phyloP scores from a whole-genome alignment of 2,797 vertebrate species.

The Artibeus jamaicensis region DNA sequence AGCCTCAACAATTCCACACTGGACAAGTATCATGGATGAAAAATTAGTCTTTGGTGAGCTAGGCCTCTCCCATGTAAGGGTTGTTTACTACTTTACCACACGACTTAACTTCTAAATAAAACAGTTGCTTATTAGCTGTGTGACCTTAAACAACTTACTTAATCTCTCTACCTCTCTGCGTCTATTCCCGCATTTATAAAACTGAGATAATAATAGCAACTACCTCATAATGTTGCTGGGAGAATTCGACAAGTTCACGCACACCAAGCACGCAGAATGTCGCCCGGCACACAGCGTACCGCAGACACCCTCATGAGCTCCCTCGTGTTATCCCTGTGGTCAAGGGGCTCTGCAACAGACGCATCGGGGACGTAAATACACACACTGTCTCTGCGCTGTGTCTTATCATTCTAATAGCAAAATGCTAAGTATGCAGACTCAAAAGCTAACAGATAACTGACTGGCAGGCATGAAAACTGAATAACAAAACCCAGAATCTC shows the following conservation, averaged over 20 bases:
- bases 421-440: neutral
- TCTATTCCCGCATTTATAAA: neutral
- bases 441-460: neutral
- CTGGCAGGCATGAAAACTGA: neutral
- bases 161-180: neutral
- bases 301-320: neutral
- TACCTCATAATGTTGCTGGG: neutral
- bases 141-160: neutral
- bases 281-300: neutral
- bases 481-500: neutral
- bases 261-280: neutral
- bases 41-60: neutral
- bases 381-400: neutral
- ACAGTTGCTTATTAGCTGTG: neutral
- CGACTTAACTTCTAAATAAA: neutral
- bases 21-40: accelerated
- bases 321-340: neutral
- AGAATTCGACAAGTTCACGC: neutral
- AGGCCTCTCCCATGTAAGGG: neutral
- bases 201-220: neutral
- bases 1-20: neutral
- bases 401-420: neutral
- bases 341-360: neutral
- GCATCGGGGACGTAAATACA: neutral
- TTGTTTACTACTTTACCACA: neutral